These are phyloP conservation scores for Anagyrus pseudococci DNA, from an alignment of 2,888 invertebrate genomes.

Conservation along the genomic window DNA sequence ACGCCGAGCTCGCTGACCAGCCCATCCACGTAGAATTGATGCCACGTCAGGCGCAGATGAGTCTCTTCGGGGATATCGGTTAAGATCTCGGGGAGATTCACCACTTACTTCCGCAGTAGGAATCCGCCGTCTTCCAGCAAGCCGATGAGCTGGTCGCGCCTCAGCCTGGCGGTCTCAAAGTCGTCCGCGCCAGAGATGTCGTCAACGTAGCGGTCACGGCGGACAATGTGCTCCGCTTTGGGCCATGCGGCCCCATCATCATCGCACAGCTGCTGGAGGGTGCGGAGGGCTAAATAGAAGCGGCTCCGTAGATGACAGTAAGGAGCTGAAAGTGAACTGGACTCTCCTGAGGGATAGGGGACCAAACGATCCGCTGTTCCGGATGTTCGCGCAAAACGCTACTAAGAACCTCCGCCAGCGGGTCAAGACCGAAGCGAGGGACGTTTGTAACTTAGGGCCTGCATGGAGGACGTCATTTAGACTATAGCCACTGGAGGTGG, in stretches of 20 bases:
- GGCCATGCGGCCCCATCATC: not conserved
- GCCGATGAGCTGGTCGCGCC: too few species aligned
- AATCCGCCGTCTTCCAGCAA: too few species aligned
- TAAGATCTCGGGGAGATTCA: not conserved
- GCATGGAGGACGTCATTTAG: not conserved
- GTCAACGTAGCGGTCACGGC: too few species aligned
- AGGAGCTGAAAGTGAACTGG: not conserved
- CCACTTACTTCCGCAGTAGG: constrained; percentile 6
- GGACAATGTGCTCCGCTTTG: too few species aligned
- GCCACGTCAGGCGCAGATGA: constrained; percentile 6
- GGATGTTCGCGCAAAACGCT: not conserved
- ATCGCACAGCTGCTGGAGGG: not conserved
- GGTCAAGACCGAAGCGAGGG: not conserved
- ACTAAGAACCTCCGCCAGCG: not conserved
- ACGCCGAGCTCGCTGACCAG: constrained; percentile 7
- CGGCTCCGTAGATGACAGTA: not conserved
- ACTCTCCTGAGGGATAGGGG: not conserved
- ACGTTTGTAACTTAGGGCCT: not conserved
- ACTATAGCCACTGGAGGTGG: not conserved
- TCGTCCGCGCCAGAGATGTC: too few species aligned
- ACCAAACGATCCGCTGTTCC: not conserved
- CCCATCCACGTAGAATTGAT: not conserved
- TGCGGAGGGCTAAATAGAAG: not conserved
- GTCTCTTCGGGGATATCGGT: not conserved
- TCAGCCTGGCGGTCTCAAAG: too few species aligned